phyloP scores from a whole-genome alignment of 2,797 vertebrate species.

The Myiotriccus ornatus region DNA sequence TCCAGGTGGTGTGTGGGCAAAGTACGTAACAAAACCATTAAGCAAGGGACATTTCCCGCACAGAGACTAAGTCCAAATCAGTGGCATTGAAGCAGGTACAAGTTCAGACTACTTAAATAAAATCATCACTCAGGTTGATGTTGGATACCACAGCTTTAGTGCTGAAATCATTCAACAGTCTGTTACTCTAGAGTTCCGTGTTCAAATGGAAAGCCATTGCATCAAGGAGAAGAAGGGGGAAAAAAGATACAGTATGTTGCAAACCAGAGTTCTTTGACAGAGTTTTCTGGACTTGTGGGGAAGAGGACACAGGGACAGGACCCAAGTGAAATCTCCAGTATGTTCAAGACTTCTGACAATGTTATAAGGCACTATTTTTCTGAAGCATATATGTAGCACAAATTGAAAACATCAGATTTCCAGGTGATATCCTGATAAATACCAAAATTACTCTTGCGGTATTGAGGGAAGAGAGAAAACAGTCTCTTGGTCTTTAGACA shows the following conservation, averaged over 20 bases:
- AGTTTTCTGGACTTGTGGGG: background rate
- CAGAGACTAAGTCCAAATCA: background rate
- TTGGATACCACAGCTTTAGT: background rate
- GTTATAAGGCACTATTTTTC: background rate
- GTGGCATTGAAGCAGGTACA: background rate
- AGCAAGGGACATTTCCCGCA: background rate
- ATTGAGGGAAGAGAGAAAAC: background rate
- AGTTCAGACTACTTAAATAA: background rate
- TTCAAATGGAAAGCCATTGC: background rate
- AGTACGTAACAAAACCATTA: background rate
- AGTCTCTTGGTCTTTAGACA: background rate
- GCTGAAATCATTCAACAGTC: background rate
- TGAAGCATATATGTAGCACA: background rate
- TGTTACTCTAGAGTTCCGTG: background rate
- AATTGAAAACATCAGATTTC: background rate
- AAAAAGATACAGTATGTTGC: background rate
- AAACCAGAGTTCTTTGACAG: background rate
- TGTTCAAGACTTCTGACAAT: background rate
- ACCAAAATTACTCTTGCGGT: background rate
- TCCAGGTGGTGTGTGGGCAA: background rate
- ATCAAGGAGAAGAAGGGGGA: background rate
- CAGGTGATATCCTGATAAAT: background rate
- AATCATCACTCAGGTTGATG: background rate
- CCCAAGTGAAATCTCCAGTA: background rate
- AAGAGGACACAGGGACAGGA: background rate